Evolutionary conservation across 2,113 vertebrate species (phyloP), one percentile per base, ranked within the genome.

Genomic region (Cinclus mexicanus): DNA sequence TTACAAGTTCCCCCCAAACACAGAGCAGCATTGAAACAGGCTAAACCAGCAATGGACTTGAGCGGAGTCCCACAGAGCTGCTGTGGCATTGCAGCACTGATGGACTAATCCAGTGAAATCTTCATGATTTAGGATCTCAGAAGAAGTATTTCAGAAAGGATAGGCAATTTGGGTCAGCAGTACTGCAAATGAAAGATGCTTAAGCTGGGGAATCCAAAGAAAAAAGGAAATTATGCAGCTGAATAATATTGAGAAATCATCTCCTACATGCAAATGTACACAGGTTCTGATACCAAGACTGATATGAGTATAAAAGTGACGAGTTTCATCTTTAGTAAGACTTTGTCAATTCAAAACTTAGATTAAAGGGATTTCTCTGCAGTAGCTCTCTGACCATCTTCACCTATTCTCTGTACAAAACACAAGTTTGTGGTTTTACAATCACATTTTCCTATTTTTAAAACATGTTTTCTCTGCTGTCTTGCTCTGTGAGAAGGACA

Each of bases 361-460:
- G 47, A 90, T 83, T 63, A 90, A 93, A 96, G 88, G 56, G 53
- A 26, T 84, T 94, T 87, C 64, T 92, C 41, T 67, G 29, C 89
- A 76, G 49, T 71, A 49, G 50, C 22, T 77, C 35, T 92, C 80
- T 93, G 90, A 90, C 79, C 79, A 74, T 56, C 39, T 50, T 93
- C 71, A 90, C 56, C 71, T 87, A 77, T 68, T 59, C 25, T 69
- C 87, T 83, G 71, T 28, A 69, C 85, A 72, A 92, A 95, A 92
- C 80, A 94, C 68, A 59, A 70, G 39, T 50, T 82, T 87, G 92
- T 90, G 93, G 90, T 93, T 92, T 97, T 60, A 90, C 90, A 94
- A 89, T 96, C 90, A 94, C 82, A 95, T 96, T 97, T 97, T 96
- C 93, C 96, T 87, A 94, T 94, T 95, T 96, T 96, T 93, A 91